Base-by-base conservation (phyloP, 2,888 invertebrate species). In the Brenthis daphne region DNA sequence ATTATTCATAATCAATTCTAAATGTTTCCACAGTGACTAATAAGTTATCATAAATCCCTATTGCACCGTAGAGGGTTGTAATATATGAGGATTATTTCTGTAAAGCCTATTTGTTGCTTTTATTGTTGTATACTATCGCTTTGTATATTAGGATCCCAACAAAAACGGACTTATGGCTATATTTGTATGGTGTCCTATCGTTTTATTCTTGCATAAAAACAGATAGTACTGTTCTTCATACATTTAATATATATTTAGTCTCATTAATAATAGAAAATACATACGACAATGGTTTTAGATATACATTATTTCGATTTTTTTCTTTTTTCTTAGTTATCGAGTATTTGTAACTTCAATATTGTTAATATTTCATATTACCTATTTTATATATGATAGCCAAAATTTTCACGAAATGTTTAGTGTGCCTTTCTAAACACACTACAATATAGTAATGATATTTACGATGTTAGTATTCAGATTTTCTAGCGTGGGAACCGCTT, bases 1-100 rank as follows among this genome's bases (percentile, higher is more conserved):
- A 85, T 88, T 87, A 85, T 89, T 86, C 86, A 87, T 86, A 87
- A 87, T 88, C 85, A 87, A 87, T 87, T 85, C 79, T 85, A 84
- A 87, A 89, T 90, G 87, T 88, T 83, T 84, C 87, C 87, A 80
- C 85, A 80, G 86, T 87, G 87, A 88, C 88, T 89, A 88, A 90
- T 90, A 88, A 88, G 83, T 87, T 83, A 84, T 85, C 88, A 86
- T 89, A 86, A 89, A 89, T 89, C 84, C 85, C 80, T 83, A 90
- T 83, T 86, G 88, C 87, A 86, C 90, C 87, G 82, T 85, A 80
- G 89, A 89, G 88, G 82, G 84, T 89, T 86, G 85, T 88, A 77
- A 87, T 88, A 84, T 88, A 86, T 83, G 84, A 79, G 85, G 82
- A 87, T 87, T 85, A 86, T 85, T 86, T 80, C 83, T 77, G 78